Evolutionary conservation across 2,113 vertebrate species (phyloP).

Genomic region (Hippoglossus stenolepis): DNA sequence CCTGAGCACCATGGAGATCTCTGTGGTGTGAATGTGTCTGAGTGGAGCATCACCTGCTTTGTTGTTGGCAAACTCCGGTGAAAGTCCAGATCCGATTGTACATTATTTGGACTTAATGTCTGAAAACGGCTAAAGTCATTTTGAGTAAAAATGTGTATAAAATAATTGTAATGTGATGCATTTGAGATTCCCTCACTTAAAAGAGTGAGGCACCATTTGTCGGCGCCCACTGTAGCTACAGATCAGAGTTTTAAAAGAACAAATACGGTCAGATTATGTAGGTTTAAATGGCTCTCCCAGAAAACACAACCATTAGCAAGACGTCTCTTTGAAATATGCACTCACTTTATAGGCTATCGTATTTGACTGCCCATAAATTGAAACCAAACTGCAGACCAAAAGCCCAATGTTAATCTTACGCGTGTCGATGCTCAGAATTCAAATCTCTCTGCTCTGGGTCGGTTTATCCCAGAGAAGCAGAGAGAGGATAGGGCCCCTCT

Average conservation of each 20-base stretch:
- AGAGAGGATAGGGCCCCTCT: conserved; percentile 17
- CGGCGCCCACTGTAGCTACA: no score
- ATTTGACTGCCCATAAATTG: background rate
- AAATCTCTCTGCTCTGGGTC: background rate
- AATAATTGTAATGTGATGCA: background rate
- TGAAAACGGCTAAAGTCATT: background rate
- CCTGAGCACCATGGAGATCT: no score
- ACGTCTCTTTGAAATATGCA: background rate
- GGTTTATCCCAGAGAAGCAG: conserved; percentile 47
- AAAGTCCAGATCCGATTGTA: no score
- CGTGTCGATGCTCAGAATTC: background rate
- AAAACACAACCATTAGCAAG: background rate
- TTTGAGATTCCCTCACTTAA: no score
- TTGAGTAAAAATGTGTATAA: background rate
- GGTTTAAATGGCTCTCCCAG: background rate
- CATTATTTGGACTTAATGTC: no score
- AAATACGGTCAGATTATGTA: background rate
- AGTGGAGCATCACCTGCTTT: no score
- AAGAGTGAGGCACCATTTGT: no score
- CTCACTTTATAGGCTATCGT: background rate
- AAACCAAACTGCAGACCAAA: conserved; percentile 8
- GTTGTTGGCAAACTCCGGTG: no score
- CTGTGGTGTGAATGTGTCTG: no score
- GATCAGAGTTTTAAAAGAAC: background rate
- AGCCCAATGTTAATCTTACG: conserved; percentile 39